Base-by-base conservation (phyloP, 2,113 vertebrate species). In the Macroglossus sobrinus region DNA sequence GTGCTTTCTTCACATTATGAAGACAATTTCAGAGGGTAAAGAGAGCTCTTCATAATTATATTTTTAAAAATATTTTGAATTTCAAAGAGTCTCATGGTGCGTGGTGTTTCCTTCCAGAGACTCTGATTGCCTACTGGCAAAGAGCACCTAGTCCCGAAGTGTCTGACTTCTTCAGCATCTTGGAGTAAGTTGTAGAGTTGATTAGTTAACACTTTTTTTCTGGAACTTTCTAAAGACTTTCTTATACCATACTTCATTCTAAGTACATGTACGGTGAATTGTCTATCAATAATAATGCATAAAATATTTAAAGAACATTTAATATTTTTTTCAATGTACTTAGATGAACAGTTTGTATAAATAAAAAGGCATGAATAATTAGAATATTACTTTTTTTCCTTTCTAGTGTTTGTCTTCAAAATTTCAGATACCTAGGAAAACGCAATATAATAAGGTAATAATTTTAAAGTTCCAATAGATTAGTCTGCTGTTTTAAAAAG, bases 1-100 rank as follows among this genome's bases (percentile, higher is more conserved):
- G 99, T 99, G 99, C 95, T 99, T 99, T 98, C 98, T 99, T 95
- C 99, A 99, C 98, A 99, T 99, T 92, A 99, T 99, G 99, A 99
- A 99, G 98, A 99, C 99, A 59, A 99, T 99, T 98, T 99, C 99
- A 0, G 99, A 99, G 97, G 99, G 99, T 99, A 98, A 98, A 96
- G 43, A 88, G 59, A 75, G 22, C 28, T 38, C 33, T 93, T 87
- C 80, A 55, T 89, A 93, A 72, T 76, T 71, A 30, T 40, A n/a
- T 59, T 80, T 89, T 24, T 59, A 80, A n/a, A 33, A 28, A 86
- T 24, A 30, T 2, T n/a, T 43, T 84, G 79, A 33, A 38, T 96
- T 93, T 40, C 55, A 45, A 89, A 30, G 86, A 93, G 5, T 14
- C 72, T 97, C 89, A 96, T 45, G 0, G 64, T 43, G 45, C 66